These are phyloP conservation scores for Oreortyx pictus DNA, from an alignment of 2,797 vertebrate species.

Conservation along the genomic window DNA sequence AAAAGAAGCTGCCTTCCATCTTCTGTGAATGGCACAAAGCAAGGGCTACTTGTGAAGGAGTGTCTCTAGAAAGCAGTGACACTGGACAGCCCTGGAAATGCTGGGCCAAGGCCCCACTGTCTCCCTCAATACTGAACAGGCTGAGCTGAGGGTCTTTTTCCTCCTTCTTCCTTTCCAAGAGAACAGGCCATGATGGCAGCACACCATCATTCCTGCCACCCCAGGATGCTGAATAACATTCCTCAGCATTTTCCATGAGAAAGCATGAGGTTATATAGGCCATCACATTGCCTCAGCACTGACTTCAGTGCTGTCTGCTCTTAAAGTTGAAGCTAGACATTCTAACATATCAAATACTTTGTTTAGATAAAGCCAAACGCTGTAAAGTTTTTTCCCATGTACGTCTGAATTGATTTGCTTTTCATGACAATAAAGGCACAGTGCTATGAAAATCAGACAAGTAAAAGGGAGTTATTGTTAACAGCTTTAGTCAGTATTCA, in stretches of 20 bases:
- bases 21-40: neutral
- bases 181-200: too few species aligned
- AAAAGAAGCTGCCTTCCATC: neutral
- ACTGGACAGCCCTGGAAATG: neutral
- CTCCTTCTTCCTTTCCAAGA: fast-evolving
- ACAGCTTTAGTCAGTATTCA: neutral
- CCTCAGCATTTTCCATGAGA: neutral
- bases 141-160: neutral
- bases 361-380: neutral
- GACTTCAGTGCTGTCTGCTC: neutral
- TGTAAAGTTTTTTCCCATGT: neutral
- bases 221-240: fast-evolving
- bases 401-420: neutral
- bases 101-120: neutral
- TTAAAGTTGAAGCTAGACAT: neutral
- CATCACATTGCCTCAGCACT: neutral
- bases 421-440: slow-evolving; percentile 15
- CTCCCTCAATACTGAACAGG: neutral
- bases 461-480: neutral
- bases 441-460: neutral
- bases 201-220: neutral
- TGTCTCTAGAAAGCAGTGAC: neutral
- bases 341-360: neutral
- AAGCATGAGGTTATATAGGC: neutral
- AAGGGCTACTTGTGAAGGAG: neutral